A percentile compares a stretch with the other conserved stretches of the same genome.
phyloP scores from a whole-genome alignment of 2,888 invertebrate species.

The Icerya purchasi region DNA sequence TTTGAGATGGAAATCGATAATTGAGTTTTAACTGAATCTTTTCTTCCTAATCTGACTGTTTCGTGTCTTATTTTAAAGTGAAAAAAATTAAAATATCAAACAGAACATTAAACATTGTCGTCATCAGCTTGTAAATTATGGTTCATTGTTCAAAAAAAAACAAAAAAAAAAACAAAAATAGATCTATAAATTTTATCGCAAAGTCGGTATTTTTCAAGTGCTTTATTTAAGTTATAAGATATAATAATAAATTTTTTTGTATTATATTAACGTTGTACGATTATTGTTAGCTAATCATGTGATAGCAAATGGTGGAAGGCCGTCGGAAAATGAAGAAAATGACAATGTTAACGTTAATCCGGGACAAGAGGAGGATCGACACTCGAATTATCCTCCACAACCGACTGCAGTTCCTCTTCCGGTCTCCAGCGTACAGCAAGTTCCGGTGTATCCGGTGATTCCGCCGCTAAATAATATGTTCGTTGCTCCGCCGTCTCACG shows the following conservation, averaged over 20 bases:
- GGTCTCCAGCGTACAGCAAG: constrained; percentile 6
- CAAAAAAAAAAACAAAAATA: no score
- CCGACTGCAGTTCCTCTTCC: constrained; percentile 2
- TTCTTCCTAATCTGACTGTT: neutral
- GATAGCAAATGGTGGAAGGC: constrained; percentile 1
- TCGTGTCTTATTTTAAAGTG: no score
- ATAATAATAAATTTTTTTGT: no score
- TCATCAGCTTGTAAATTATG: no score
- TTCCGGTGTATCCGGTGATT: constrained; percentile 9
- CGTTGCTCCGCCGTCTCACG: neutral
- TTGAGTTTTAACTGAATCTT: neutral
- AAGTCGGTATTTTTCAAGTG: no score
- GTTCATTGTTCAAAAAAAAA: no score
- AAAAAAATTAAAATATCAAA: no score
- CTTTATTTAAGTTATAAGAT: no score
- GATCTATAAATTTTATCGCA: no score
- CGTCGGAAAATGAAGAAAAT: constrained; percentile 8
- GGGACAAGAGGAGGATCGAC: constrained; percentile 2
- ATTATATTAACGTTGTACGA: no score
- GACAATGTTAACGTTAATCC: neutral
- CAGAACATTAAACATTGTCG: no score
- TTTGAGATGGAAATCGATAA: neutral
- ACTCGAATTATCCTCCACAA: neutral
- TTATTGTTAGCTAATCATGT: neutral
- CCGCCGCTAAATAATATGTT: constrained; percentile 6